phyloP scores from a whole-genome alignment of 1,140 invertebrate species.

The Ptiloglossa arizonensis region DNA sequence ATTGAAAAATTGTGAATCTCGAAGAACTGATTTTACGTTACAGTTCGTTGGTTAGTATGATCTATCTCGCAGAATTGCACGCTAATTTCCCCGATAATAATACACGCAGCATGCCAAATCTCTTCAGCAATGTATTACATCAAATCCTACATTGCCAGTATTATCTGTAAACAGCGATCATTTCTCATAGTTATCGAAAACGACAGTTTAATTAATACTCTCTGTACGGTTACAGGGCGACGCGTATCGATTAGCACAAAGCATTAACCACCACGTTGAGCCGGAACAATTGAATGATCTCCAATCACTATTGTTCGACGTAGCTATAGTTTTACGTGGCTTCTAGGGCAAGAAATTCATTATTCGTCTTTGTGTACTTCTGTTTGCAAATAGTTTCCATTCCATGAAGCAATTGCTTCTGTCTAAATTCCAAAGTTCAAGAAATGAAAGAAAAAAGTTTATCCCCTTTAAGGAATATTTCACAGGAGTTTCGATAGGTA shows the following conservation, averaged over 20 bases:
- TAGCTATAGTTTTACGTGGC: neutral
- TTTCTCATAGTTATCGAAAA: constrained; percentile 65
- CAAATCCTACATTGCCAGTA: constrained; percentile 39
- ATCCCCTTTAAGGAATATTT: too few relatives aligned
- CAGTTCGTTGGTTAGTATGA: neutral
- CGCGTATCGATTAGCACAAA: constrained; percentile 58
- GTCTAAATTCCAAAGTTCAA: neutral
- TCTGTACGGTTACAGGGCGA: constrained; percentile 16
- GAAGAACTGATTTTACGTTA: neutral
- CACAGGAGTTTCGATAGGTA: too few relatives aligned
- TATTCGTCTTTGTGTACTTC: too few relatives aligned
- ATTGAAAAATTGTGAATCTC: too few relatives aligned
- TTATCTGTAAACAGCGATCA: constrained; percentile 48
- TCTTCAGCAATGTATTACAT: constrained; percentile 51
- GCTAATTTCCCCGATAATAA: constrained; percentile 20
- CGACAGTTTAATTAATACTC: constrained; percentile 67
- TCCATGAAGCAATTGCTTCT: too few relatives aligned
- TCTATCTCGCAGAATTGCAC: constrained; percentile 11
- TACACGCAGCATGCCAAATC: constrained; percentile 19
- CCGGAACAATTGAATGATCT: constrained; percentile 55
- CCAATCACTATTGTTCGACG: constrained; percentile 25
- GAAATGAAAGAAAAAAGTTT: too few relatives aligned
- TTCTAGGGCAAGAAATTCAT: neutral
- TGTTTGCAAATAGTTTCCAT: neutral
- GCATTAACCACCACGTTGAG: constrained; percentile 48